phyloP scores from a whole-genome alignment of 2,888 invertebrate species.

The Chromoteleia sp. region DNA sequence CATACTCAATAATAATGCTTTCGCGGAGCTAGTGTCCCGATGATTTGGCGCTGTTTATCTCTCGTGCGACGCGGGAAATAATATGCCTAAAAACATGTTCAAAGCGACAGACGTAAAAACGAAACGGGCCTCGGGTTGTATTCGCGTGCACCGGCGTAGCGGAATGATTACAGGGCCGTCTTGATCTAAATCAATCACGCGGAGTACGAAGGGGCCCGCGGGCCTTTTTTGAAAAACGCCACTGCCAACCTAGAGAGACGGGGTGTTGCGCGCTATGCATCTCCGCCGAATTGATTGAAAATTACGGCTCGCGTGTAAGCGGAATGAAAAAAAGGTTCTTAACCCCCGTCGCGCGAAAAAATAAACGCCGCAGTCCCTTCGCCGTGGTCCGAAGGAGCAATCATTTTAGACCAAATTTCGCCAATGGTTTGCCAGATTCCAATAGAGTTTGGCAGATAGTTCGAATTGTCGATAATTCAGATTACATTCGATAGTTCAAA shows the following conservation, averaged over 20 bases:
- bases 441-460: too few relatives aligned
- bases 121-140: slow-evolving; percentile 71
- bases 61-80: slow-evolving; percentile 65
- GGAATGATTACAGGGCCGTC: slow-evolving; percentile 79
- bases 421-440: not conserved
- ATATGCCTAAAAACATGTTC: slow-evolving; percentile 68
- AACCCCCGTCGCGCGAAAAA: slow-evolving; percentile 50
- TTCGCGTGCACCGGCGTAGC: slow-evolving; percentile 80
- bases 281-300: slow-evolving; percentile 77
- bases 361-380: slow-evolving; percentile 4
- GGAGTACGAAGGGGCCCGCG: slow-evolving; percentile 68
- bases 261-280: slow-evolving; percentile 56
- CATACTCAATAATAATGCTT: slow-evolving; percentile 72
- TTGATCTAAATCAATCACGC: slow-evolving; percentile 80
- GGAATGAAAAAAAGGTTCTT: slow-evolving; percentile 62
- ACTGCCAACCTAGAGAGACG: slow-evolving; percentile 51
- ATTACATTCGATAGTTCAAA: not conserved
- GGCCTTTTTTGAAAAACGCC: slow-evolving; percentile 63
- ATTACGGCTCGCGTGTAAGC: slow-evolving; percentile 77
- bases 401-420: slow-evolving; percentile 36
- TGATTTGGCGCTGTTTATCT: slow-evolving; percentile 61
- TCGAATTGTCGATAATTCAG: too few relatives aligned
- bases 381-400: not conserved
- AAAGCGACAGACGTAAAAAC: slow-evolving; percentile 70
- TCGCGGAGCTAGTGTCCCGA: slow-evolving; percentile 66